phyloP scores from a whole-genome alignment of 2,797 vertebrate species.

The Steatocranus sp. region DNA sequence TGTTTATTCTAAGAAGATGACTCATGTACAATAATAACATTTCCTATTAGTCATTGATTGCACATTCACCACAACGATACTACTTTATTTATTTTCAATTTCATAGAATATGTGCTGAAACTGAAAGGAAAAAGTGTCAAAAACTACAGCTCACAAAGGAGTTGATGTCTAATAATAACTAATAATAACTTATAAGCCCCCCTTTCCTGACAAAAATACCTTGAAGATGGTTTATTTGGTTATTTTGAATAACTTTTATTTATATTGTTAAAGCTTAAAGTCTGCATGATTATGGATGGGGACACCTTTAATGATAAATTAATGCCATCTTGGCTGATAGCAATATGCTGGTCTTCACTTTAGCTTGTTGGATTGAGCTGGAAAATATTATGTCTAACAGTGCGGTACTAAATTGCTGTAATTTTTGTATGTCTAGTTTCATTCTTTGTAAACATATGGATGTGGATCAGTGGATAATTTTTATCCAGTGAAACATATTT shows the following conservation, averaged over 20 bases:
- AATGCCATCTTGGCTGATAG: not conserved
- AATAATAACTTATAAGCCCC: fast-evolving
- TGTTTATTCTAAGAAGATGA: not conserved
- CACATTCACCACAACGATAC: not conserved
- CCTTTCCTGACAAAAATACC: not conserved
- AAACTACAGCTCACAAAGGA: not conserved
- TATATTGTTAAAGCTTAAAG: not conserved
- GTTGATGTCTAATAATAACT: fast-evolving
- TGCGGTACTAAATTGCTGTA: not conserved
- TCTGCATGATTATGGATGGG: fast-evolving
- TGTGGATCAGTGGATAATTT: not conserved
- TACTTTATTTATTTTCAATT: not conserved
- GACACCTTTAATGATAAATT: not conserved
- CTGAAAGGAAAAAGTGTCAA: not conserved
- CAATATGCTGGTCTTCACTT: too few species aligned
- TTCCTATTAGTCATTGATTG: not conserved
- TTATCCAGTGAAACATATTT: fast-evolving
- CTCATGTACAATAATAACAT: not conserved
- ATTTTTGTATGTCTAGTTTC: not conserved
- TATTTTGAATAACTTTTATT: not conserved
- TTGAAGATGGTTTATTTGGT: not conserved
- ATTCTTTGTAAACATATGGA: fast-evolving
- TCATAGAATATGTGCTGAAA: not conserved
- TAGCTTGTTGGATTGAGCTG: not conserved
- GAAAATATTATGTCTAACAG: fast-evolving